Percentiles rank a stretch among this genome's conserved stretches.
These are phyloP conservation scores for Henicopernis longicauda DNA, from an alignment of 2,113 vertebrate genomes.

Conservation along the genomic window DNA sequence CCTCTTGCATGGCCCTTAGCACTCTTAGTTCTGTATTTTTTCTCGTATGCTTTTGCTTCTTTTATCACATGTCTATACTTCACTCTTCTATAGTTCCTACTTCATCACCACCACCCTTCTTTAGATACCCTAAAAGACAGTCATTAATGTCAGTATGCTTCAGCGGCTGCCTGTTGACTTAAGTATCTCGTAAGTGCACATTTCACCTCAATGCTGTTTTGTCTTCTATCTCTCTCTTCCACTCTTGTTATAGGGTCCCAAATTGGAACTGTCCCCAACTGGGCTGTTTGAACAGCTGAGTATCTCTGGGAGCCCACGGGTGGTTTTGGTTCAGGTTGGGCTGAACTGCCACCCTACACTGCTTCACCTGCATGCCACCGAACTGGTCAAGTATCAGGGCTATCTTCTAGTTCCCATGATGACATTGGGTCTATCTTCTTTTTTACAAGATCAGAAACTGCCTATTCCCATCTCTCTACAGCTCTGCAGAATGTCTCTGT, in stretches of 20 bases:
- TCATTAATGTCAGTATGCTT: background rate
- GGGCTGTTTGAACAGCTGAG: background rate
- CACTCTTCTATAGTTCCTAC: background rate
- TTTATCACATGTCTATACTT: background rate
- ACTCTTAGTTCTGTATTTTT: background rate
- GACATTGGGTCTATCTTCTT: background rate
- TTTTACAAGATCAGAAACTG: background rate
- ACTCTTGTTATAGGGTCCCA: background rate
- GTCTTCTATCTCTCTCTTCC: background rate
- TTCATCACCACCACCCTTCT: background rate
- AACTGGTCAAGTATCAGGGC: background rate
- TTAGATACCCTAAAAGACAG: background rate
- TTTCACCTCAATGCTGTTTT: background rate
- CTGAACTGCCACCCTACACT: background rate
- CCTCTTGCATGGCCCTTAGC: background rate
- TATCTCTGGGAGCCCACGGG: background rate
- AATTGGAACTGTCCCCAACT: background rate
- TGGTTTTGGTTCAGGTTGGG: background rate
- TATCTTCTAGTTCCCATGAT: background rate
- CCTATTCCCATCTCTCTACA: background rate
- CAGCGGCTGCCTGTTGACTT: background rate
- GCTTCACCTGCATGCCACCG: background rate
- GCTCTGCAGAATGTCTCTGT: background rate
- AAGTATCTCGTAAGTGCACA: background rate
- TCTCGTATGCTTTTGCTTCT: background rate